Evolutionary conservation across 2,113 vertebrate genomes (phyloP).

Genomic region (Excalfactoria chinensis): DNA sequence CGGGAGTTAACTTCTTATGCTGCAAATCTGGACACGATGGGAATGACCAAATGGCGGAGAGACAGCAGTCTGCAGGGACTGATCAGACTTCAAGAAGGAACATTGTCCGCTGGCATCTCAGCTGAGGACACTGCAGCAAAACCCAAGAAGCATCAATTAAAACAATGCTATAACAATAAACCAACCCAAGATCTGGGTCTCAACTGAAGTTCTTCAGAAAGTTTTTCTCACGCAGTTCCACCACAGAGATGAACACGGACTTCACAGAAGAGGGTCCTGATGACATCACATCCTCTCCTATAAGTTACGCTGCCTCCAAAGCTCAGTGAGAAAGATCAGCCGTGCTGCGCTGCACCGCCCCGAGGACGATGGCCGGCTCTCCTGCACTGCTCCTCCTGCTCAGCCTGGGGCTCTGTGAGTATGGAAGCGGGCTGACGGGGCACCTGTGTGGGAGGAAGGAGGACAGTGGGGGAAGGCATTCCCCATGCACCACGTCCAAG

Average conservation of each 20-base stretch:
- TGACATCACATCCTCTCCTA: slow-evolving; percentile 79
- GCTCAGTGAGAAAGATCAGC: rapidly evolving
- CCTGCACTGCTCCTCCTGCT: slow-evolving; percentile 3
- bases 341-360: background rate
- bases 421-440: background rate
- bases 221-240: too few relatives aligned
- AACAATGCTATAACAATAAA: rapidly evolving
- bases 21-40: background rate
- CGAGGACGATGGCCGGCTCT: background rate
- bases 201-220: background rate
- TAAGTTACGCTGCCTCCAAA: rapidly evolving
- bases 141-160: rapidly evolving
- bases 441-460: too few relatives aligned
- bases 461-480: too few relatives aligned
- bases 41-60: rapidly evolving
- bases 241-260: too few relatives aligned
- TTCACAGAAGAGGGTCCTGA: background rate
- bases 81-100: background rate
- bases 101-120: background rate
- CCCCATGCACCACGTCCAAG: too few relatives aligned
- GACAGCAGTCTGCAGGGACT: rapidly evolving
- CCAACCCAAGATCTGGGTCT: background rate
- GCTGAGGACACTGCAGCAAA: rapidly evolving
- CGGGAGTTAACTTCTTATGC: too few relatives aligned
- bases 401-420: slow-evolving; percentile 41